Percentiles rank a stretch among this genome's conserved stretches.
Evolutionary conservation across 2,113 vertebrate species (phyloP).

Genomic region (Rhineura floridana): DNA sequence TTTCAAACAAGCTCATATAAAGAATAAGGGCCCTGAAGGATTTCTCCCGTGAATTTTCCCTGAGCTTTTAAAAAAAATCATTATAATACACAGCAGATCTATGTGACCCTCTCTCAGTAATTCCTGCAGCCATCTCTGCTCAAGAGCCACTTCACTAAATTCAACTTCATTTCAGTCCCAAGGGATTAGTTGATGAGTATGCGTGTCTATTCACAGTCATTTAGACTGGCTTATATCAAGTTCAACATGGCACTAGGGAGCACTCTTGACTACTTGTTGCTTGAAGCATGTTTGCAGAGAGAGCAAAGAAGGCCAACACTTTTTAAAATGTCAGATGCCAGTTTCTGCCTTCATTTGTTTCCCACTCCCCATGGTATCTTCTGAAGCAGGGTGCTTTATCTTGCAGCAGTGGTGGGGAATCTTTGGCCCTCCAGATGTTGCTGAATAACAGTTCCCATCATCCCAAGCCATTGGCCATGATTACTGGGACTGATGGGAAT

Average conservation of each 20-base stretch:
- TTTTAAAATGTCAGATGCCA: neutral
- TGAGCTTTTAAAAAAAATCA: fast-evolving
- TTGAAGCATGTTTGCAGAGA: neutral
- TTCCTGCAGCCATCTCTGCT: neutral
- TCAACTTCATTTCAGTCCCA: neutral
- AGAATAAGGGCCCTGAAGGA: neutral
- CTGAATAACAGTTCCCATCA: no score
- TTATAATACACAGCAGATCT: neutral
- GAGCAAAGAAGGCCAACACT: neutral
- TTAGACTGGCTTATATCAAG: neutral
- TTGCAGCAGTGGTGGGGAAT: neutral
- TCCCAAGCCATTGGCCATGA: no score
- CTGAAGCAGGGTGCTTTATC: neutral
- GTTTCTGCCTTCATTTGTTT: neutral
- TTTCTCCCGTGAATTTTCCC: neutral
- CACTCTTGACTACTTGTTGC: neutral
- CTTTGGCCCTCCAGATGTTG: neutral
- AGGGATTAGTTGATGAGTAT: neutral
- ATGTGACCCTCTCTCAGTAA: neutral
- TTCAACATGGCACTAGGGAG: neutral
- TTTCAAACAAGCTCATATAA: neutral
- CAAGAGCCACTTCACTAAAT: neutral
- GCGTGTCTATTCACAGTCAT: neutral
- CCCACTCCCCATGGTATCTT: neutral
- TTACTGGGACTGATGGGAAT: no score